phyloP scores from a whole-genome alignment of 1,140 invertebrate genomes.

The Drosophila tristis region DNA sequence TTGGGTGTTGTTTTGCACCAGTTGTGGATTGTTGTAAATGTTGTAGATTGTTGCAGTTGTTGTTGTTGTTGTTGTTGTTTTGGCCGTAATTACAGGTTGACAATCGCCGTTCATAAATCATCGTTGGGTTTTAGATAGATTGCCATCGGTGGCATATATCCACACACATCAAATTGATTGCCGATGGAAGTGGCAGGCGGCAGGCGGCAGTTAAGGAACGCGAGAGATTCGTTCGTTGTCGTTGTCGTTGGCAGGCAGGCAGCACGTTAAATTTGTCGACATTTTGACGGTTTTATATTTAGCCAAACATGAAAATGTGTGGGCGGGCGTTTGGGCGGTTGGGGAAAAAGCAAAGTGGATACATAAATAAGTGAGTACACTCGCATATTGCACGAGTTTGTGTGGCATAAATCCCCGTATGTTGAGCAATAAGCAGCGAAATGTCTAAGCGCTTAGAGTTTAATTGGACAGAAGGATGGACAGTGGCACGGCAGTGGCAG shows the following conservation, averaged over 20 bases:
- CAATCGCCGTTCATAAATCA: slow-evolving; percentile 72
- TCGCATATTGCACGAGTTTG: background rate
- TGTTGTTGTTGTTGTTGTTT: slow-evolving; percentile 59
- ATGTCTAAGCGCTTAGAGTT: background rate
- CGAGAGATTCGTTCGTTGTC: too few relatives aligned
- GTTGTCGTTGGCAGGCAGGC: background rate
- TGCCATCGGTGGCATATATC: slow-evolving; percentile 53
- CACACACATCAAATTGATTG: slow-evolving; percentile 40
- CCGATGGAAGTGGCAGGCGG: slow-evolving; percentile 34
- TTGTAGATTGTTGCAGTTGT: slow-evolving; percentile 40
- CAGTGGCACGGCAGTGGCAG: too few relatives aligned
- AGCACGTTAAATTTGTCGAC: slow-evolving; percentile 36
- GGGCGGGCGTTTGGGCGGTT: too few relatives aligned
- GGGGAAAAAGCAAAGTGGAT: slow-evolving; percentile 3
- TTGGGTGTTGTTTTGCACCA: too few relatives aligned
- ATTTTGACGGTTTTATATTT: slow-evolving; percentile 72
- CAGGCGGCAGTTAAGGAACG: slow-evolving; percentile 22
- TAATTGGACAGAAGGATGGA: too few relatives aligned
- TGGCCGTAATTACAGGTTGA: slow-evolving; percentile 73
- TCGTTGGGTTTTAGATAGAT: slow-evolving; percentile 70
- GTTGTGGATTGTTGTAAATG: too few relatives aligned
- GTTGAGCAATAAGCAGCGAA: too few relatives aligned
- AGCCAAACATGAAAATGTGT: slow-evolving; percentile 27
- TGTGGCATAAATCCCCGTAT: too few relatives aligned
- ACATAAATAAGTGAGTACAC: slow-evolving; percentile 6